Conservation (phyloP, 2,888 invertebrate species). For the Lasioglossum morio region DNA sequence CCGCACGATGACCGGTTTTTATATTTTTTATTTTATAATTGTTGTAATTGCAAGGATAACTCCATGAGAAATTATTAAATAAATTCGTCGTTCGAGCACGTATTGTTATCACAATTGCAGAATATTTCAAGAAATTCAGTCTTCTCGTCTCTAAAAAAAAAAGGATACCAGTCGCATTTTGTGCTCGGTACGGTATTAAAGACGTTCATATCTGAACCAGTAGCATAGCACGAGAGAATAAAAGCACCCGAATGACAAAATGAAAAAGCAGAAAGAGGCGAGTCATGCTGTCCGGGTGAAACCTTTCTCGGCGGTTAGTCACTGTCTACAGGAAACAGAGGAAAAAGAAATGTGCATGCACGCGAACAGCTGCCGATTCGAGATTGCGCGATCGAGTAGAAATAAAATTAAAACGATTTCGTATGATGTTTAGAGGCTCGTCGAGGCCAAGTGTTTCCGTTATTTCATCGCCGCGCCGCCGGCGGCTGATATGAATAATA, state of each 20-base stretch:
- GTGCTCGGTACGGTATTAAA: background rate
- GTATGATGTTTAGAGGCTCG: conserved; percentile 46
- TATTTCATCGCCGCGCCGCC: conserved; percentile 14
- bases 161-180: no score
- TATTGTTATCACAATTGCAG: no score
- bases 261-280: conserved; percentile 10
- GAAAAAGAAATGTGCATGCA: background rate
- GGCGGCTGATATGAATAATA: conserved; percentile 62
- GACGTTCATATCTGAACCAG: background rate
- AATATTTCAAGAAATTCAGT: no score
- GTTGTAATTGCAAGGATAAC: no score
- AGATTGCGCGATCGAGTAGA: conserved; percentile 2
- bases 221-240: conserved; percentile 32
- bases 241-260: conserved; percentile 28
- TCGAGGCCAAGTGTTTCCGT: conserved; percentile 31
- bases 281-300: conserved; percentile 37
- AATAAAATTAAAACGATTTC: conserved; percentile 53
- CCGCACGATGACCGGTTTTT: no score
- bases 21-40: no score
- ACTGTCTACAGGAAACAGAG: conserved; percentile 17
- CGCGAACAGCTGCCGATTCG: conserved; percentile 25
- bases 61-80: no score
- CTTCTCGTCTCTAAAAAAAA: no score
- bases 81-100: no score
- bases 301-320: conserved; percentile 21